A percentile compares a stretch with the other conserved stretches of the same genome.
phyloP scores from a whole-genome alignment of 2,113 vertebrate species.

The Cebus imitator region DNA sequence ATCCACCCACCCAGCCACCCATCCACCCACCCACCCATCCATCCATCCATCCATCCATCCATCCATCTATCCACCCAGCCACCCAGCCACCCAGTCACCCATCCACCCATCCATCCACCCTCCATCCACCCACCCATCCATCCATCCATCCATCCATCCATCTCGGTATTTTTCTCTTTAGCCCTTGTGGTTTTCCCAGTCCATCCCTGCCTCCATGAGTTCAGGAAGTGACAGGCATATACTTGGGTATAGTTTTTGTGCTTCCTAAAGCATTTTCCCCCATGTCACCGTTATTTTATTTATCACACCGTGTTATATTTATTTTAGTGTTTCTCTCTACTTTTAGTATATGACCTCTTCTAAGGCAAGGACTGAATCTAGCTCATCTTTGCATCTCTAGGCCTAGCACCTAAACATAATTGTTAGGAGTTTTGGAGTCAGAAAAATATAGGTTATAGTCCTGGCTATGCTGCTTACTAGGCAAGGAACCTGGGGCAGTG shows the following conservation, averaged over 20 bases:
- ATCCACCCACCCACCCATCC: no score
- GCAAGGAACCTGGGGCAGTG: neutral
- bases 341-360: neutral
- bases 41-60: no score
- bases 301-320: neutral
- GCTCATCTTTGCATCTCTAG: neutral
- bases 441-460: neutral
- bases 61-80: neutral
- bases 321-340: neutral
- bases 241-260: neutral
- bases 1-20: neutral
- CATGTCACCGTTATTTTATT: neutral
- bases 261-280: neutral
- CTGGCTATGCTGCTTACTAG: neutral
- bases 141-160: neutral
- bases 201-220: neutral
- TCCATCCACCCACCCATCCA: neutral
- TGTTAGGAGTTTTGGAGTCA: neutral
- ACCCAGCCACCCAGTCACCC: neutral
- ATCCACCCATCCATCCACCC: no score
- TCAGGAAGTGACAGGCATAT: neutral
- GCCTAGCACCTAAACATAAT: neutral
- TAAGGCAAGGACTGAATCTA: neutral
- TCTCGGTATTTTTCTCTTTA: neutral
- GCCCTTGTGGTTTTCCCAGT: neutral